These are phyloP conservation scores for Poecilus cupreus DNA, from an alignment of 2,888 invertebrate species.

Conservation along the genomic window DNA sequence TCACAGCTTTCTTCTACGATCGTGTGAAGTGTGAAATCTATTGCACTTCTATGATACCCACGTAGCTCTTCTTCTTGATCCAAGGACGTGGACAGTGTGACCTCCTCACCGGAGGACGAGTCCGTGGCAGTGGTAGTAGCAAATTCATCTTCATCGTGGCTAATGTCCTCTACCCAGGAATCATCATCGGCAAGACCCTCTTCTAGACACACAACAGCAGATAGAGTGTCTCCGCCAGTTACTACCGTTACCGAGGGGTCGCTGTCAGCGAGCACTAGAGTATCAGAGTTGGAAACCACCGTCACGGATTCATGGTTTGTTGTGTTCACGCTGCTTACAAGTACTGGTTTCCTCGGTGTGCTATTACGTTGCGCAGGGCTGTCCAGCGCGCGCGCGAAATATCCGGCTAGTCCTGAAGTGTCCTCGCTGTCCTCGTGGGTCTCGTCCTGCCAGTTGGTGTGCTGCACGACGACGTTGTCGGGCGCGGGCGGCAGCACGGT, in stretches of 20 bases:
- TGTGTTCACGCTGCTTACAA: constrained; percentile 58
- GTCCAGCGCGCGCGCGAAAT: constrained; percentile 72
- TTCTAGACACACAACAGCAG: constrained; percentile 84
- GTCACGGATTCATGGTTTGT: constrained; percentile 60
- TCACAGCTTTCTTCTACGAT: constrained; percentile 96
- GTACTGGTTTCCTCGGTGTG: constrained; percentile 61
- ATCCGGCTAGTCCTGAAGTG: constrained; percentile 67
- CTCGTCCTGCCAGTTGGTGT: constrained; percentile 79
- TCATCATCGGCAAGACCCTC: constrained; percentile 93
- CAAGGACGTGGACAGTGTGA: constrained; percentile 75
- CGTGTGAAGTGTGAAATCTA: constrained; percentile 93
- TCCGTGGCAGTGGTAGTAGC: constrained; percentile 78
- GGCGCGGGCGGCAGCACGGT: constrained; percentile 77
- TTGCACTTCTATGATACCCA: constrained; percentile 87
- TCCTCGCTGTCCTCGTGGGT: constrained; percentile 64
- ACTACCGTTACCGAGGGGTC: constrained; percentile 77
- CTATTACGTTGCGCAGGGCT: constrained; percentile 62
- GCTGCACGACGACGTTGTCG: constrained; percentile 77
- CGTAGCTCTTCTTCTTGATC: constrained; percentile 88
- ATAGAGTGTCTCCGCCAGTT: constrained; percentile 82
- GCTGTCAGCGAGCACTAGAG: constrained; percentile 66
- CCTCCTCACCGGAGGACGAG: constrained; percentile 82
- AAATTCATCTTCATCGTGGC: constrained; percentile 83
- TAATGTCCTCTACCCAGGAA: constrained; percentile 93
- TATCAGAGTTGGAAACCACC: constrained; percentile 60